A percentile compares a stretch with the other conserved stretches of the same genome.
phyloP scores from a whole-genome alignment of 2,113 vertebrate species.

The Archocentrus centrarchus region DNA sequence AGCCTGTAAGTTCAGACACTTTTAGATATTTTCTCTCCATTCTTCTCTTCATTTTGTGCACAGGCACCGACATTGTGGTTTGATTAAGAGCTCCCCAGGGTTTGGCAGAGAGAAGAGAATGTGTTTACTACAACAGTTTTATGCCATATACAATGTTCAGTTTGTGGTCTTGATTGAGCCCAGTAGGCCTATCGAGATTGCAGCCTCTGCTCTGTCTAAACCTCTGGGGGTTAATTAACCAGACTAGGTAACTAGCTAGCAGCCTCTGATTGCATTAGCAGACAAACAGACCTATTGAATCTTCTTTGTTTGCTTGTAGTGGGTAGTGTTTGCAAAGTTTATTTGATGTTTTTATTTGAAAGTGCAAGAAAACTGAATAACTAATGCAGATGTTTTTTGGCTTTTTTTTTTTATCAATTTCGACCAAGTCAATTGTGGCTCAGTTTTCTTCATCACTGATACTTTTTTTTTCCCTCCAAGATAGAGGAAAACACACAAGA shows the following conservation, averaged over 20 bases:
- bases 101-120: constrained; percentile 68
- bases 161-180: constrained; percentile 88
- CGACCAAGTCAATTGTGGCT: not conserved
- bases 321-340: constrained; percentile 46
- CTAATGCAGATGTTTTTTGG: not conserved
- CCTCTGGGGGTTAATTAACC: constrained; percentile 90
- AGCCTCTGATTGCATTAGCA: constrained; percentile 57
- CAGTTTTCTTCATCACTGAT: constrained; percentile 21
- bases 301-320: constrained; percentile 22
- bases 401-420: not conserved
- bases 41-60: constrained; percentile 26
- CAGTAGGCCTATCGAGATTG: constrained; percentile 88
- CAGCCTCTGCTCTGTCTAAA: constrained; percentile 72
- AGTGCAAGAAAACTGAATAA: not conserved
- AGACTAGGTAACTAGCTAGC: constrained; percentile 79
- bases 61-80: constrained; percentile 75
- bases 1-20: constrained; percentile 17
- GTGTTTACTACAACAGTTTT: constrained; percentile 91
- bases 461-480: not conserved
- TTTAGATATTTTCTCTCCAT: constrained; percentile 31
- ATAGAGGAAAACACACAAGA: constrained; percentile 16
- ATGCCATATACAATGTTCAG: constrained; percentile 84
- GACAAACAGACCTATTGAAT: constrained; percentile 63
- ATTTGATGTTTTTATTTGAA: not conserved
- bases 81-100: constrained; percentile 84